Percentiles rank a stretch among this genome's conserved stretches.
These are phyloP conservation scores for Amphipyra tragopoginis DNA, from an alignment of 2,888 invertebrate genomes.

Conservation along the genomic window DNA sequence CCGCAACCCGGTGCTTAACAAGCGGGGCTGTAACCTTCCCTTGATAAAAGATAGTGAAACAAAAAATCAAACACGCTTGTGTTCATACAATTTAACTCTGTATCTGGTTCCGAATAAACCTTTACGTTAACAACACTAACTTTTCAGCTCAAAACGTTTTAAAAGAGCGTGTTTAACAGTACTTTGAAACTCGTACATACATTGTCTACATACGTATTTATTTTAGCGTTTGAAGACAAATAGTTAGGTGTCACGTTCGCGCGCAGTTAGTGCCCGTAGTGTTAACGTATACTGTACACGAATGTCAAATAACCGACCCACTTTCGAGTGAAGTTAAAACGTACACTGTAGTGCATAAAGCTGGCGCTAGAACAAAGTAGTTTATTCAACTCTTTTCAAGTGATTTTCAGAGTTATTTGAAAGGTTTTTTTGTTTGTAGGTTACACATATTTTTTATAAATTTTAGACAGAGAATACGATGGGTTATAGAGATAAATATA, in stretches of 20 bases:
- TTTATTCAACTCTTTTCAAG: too few relatives aligned
- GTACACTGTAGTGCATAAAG: constrained; percentile 24
- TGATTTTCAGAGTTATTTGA: too few relatives aligned
- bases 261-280: not conserved
- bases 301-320: constrained; percentile 45
- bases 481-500: too few relatives aligned
- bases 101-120: not conserved
- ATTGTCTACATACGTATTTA: constrained; percentile 15
- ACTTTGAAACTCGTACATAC: constrained; percentile 10
- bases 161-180: constrained; percentile 16
- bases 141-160: constrained; percentile 18
- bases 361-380: too few relatives aligned
- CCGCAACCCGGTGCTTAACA: too few relatives aligned
- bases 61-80: too few relatives aligned
- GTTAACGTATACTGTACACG: constrained; percentile 24
- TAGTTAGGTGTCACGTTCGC: constrained; percentile 22
- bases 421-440: too few relatives aligned
- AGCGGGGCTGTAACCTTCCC: too few relatives aligned
- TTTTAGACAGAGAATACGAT: too few relatives aligned
- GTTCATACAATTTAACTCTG: too few relatives aligned
- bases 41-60: too few relatives aligned
- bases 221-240: constrained; percentile 36
- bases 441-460: too few relatives aligned
- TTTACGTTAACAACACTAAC: not conserved
- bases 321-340: constrained; percentile 29